Evolutionary conservation across 2,113 vertebrate genomes (phyloP), one percentile per base, ranked within the genome.

Genomic region (Odontesthes bonariensis): DNA sequence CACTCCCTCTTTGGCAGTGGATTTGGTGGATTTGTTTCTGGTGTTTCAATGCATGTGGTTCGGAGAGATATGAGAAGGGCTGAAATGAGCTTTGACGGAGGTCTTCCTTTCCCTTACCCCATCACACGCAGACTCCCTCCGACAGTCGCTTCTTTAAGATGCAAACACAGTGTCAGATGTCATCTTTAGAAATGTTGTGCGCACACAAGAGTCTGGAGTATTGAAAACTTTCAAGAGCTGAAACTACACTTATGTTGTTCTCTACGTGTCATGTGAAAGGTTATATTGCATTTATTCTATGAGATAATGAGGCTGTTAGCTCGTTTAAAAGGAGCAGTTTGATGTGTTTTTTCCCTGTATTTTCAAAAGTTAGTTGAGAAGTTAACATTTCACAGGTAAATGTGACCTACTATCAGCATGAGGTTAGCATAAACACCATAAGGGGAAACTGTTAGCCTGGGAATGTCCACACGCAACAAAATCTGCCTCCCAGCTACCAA

Each of bases 51-150:
- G 79, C 77, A 64, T 77, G 63, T 82, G 85, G 77, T 69, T 71
- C 20, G 51, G 46, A 62, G 55, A 70, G 73, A 86, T 76, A 74
- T 60, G 72, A 81, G 69, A 74, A 23, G 51, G 60, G 44, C n/a
- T 79, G 78, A 79, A 79, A 82, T 64, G 62, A 73, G 77, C 62
- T 69, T 73, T 81, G 81, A 90, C 32, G 63, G 67, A 86, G 75
- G 86, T 75, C 80, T 81, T 69, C 68, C 66, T 66, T 54, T 51
- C 46, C n/a, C 54, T 46, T 32, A 60, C 22, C 69, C 69, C 22
- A 10, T 23, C 52, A 53, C 69, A 38, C 31, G 12, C 32, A 56
- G 27, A 67, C 1, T 19, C n/a, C 54, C 51, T 14, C 19, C 14
- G 31, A 33, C 0, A 27, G 17, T 23, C 54, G 56, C 60, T 51